Percentiles rank a stretch among this genome's conserved stretches.
These are phyloP conservation scores for Diarsia brunnea DNA, from an alignment of 2,888 invertebrate genomes.

Conservation along the genomic window DNA sequence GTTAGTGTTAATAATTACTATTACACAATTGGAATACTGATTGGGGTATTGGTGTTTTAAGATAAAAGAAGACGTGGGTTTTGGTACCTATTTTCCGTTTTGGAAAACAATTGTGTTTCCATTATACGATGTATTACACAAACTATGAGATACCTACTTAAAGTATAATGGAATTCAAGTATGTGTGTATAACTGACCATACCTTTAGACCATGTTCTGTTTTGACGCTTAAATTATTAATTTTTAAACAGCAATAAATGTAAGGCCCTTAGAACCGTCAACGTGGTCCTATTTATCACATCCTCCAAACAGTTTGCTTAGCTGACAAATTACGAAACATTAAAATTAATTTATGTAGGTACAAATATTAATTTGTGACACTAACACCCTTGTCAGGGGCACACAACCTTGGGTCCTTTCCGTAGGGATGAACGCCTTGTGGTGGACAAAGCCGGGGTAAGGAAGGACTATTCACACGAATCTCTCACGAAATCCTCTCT, in stretches of 20 bases:
- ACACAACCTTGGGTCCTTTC: constrained; percentile 70
- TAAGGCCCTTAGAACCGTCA: neutral
- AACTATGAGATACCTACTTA: neutral
- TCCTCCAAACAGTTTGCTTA: constrained; percentile 43
- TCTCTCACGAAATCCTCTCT: constrained; percentile 81
- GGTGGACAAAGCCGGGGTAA: constrained; percentile 79
- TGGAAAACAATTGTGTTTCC: neutral
- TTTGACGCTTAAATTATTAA: neutral
- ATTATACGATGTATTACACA: neutral
- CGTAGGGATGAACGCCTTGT: constrained; percentile 74
- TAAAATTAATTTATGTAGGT: constrained; percentile 73
- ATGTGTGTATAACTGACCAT: no score
- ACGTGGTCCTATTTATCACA: constrained; percentile 31
- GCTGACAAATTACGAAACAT: constrained; percentile 66
- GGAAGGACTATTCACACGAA: constrained; percentile 79
- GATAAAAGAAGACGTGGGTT: neutral
- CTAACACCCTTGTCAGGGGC: constrained; percentile 78
- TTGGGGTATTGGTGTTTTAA: neutral
- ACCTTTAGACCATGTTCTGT: no score
- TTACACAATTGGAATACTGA: neutral
- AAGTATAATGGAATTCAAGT: neutral
- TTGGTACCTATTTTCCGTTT: no score
- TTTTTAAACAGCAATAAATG: constrained; percentile 41
- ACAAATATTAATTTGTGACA: constrained; percentile 76
- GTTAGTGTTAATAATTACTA: neutral